Conservation (phyloP, 2,888 invertebrate species). For the Ischnus inquisitorius region DNA sequence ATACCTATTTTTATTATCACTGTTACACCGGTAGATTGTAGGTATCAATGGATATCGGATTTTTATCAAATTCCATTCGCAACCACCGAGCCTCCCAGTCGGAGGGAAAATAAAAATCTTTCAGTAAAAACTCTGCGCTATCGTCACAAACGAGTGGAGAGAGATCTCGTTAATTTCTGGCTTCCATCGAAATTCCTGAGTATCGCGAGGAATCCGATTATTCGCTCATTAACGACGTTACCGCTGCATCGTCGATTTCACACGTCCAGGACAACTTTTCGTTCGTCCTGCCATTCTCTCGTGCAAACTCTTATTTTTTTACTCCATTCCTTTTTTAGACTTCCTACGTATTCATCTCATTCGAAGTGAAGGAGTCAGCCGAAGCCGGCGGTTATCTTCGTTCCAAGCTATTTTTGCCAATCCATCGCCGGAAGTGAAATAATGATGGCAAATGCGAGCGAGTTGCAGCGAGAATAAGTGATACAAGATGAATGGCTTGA, state of each 20-base stretch:
- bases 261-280: neutral
- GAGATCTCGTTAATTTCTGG: constrained; percentile 17
- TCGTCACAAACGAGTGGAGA: neutral
- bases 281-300: neutral
- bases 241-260: neutral
- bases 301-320: too few species aligned
- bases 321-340: too few species aligned
- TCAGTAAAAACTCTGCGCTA: neutral
- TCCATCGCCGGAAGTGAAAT: neutral
- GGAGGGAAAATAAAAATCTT: neutral
- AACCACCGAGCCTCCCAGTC: neutral
- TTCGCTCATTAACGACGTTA: constrained; percentile 45
- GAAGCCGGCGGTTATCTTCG: neutral
- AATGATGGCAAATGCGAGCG: neutral
- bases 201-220: constrained; percentile 71
- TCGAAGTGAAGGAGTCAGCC: neutral
- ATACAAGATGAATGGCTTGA: constrained; percentile 24
- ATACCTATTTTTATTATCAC: neutral
- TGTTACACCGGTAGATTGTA: neutral
- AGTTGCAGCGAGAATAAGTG: neutral
- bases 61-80: constrained; percentile 3
- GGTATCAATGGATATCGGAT: neutral
- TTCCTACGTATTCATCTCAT: too few species aligned
- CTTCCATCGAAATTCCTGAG: constrained; percentile 40
- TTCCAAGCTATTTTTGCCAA: neutral